A percentile compares a stretch with the other conserved stretches of the same genome.
These are phyloP conservation scores for Lepetodrilus schrolli DNA, from an alignment of 2,888 invertebrate species.

Conservation along the genomic window DNA sequence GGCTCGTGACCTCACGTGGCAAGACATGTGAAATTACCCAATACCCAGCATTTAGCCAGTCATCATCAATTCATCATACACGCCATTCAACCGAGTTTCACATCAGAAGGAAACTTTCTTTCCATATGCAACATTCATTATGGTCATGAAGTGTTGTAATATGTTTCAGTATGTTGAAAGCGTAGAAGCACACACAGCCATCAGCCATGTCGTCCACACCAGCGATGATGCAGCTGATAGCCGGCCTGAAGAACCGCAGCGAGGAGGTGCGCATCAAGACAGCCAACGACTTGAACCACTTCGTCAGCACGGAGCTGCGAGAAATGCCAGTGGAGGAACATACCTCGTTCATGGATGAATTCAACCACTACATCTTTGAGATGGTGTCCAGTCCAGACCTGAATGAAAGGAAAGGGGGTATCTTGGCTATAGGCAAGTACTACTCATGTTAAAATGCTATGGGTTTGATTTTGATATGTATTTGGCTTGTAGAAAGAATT, in stretches of 20 bases:
- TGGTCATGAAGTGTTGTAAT: too few species aligned
- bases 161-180: too few species aligned
- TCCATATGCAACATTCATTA: not conserved
- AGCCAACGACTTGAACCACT: slow-evolving; percentile 90
- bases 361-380: slow-evolving; percentile 95
- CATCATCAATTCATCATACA: too few species aligned
- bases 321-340: slow-evolving; percentile 87
- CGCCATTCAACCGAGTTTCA: too few species aligned
- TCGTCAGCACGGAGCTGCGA: slow-evolving; percentile 82
- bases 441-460: not conserved
- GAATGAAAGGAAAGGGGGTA: slow-evolving; percentile 96
- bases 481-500: not conserved
- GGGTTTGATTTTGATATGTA: not conserved
- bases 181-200: not conserved
- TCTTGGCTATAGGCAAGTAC: slow-evolving; percentile 86
- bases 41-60: too few species aligned
- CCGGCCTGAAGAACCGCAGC: slow-evolving; percentile 90
- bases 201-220: slow-evolving; percentile 41
- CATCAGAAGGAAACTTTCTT: not conserved
- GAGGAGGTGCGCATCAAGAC: slow-evolving; percentile 89
- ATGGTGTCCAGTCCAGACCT: slow-evolving; percentile 95
- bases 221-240: slow-evolving; percentile 79
- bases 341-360: slow-evolving; percentile 92
- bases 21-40: too few species aligned
- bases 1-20: too few species aligned